These are phyloP conservation scores for Halesus radiatus DNA, from an alignment of 1,140 invertebrate genomes.

Conservation along the genomic window DNA sequence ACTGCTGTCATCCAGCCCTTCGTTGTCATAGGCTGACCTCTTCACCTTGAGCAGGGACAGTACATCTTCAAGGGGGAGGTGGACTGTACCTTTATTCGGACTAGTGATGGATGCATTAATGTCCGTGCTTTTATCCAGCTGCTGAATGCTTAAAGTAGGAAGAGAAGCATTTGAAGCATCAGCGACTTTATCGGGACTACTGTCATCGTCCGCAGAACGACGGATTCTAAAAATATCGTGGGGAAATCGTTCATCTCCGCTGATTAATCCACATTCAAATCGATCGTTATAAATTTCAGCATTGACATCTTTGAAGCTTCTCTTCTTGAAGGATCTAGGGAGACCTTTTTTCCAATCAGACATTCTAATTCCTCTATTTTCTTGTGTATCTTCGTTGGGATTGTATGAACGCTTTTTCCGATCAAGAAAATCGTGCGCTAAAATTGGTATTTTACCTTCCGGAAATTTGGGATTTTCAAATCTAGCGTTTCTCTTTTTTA, in stretches of 20 bases:
- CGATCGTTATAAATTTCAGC: not conserved
- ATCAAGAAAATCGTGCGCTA: not conserved
- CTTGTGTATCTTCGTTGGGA: not conserved
- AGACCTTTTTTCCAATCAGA: not conserved
- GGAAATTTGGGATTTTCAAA: not conserved
- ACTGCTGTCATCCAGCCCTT: conserved; percentile 1
- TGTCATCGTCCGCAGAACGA: not conserved
- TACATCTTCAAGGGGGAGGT: conserved; percentile 5
- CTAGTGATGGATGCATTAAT: not conserved
- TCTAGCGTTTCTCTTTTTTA: not conserved
- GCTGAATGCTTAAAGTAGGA: not conserved
- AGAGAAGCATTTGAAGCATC: not conserved
- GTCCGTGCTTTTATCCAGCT: not conserved
- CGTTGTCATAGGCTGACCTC: conserved; percentile 3
- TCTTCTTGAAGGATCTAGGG: not conserved
- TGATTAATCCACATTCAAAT: not conserved
- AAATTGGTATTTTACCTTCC: not conserved
- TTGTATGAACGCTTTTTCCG: not conserved
- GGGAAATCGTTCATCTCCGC: conserved; percentile 11
- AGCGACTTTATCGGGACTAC: not conserved
- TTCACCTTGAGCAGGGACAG: not conserved
- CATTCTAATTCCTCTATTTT: not conserved
- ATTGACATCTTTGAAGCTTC: not conserved
- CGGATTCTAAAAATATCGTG: not conserved
- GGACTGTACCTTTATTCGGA: not conserved